Evolutionary conservation across 1,140 invertebrate species (phyloP).

Genomic region (Eriosoma lanigerum): DNA sequence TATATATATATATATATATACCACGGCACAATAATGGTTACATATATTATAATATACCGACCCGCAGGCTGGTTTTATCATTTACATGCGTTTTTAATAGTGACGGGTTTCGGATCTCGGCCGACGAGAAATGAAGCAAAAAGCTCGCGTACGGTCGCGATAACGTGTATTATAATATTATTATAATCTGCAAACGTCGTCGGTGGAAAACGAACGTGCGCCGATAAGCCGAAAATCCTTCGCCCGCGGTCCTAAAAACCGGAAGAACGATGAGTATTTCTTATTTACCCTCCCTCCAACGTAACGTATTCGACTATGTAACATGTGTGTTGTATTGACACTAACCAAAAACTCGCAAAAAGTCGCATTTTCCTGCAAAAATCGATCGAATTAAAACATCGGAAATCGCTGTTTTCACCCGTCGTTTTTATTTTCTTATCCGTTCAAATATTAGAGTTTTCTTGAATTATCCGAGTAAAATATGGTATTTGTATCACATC

Average conservation of each 20-base stretch:
- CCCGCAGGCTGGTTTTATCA: not conserved
- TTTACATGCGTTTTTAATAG: slow-evolving; percentile 28
- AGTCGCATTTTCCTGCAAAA: not conserved
- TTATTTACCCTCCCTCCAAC: not conserved
- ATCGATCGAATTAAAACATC: not conserved
- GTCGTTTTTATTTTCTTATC: not conserved
- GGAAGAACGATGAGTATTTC: not conserved
- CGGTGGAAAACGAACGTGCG: slow-evolving; percentile 1
- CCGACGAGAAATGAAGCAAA: not conserved
- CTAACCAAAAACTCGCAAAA: too few relatives aligned
- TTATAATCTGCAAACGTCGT: slow-evolving; percentile 23
- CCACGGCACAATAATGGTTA: not conserved
- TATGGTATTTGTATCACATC: not conserved
- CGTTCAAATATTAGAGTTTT: not conserved
- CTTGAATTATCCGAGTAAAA: too few relatives aligned
- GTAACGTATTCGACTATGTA: too few relatives aligned
- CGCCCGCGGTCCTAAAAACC: slow-evolving; percentile 3
- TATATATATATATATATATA: not conserved
- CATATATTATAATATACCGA: not conserved
- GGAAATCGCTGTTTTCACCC: not conserved
- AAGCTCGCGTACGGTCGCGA: not conserved
- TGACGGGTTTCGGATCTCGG: not conserved
- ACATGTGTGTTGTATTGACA: too few relatives aligned
- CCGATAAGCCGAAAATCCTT: slow-evolving; percentile 16
- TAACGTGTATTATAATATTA: not conserved